Percentiles rank a stretch among this genome's conserved stretches.
Evolutionary conservation across 1,140 invertebrate genomes (phyloP).

Genomic region (Polypedilum vanderplanki): DNA sequence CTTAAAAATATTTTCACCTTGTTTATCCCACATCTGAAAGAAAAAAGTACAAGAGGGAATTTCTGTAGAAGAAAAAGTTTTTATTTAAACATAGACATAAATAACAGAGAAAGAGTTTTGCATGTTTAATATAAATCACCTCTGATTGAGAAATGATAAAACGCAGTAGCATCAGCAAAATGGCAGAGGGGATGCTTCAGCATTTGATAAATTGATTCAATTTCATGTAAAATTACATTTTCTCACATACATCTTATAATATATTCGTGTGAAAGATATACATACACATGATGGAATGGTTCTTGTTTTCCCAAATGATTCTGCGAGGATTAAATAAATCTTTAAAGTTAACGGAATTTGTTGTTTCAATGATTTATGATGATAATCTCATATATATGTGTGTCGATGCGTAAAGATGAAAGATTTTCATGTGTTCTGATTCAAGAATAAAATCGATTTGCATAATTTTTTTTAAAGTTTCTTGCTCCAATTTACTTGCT

Average conservation of each 20-base stretch:
- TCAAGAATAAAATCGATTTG: not conserved
- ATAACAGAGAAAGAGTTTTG: not conserved
- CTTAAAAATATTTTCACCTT: no score
- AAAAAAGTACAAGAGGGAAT: no score
- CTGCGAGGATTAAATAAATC: conserved; percentile 1
- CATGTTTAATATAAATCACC: conserved; percentile 3
- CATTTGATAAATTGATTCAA: conserved; percentile 19
- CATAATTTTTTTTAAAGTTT: not conserved
- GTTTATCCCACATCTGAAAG: no score
- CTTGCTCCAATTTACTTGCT: not conserved
- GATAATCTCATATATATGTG: conserved; percentile 10
- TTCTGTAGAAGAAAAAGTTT: not conserved
- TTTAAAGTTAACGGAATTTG: conserved; percentile 14
- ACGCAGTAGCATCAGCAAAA: not conserved
- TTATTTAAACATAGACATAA: conserved; percentile 7
- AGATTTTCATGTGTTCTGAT: not conserved
- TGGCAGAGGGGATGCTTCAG: not conserved
- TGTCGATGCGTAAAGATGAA: not conserved
- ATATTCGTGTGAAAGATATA: conserved; percentile 1
- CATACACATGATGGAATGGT: not conserved
- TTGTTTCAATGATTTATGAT: not conserved
- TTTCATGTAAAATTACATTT: conserved; percentile 20
- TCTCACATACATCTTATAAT: not conserved
- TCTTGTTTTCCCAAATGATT: conserved; percentile 5
- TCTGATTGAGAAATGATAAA: conserved; percentile 12